Percentiles rank a stretch among this genome's conserved stretches.
These are phyloP conservation scores for Lysandra bellargus DNA, from an alignment of 2,888 invertebrate species.

Conservation along the genomic window DNA sequence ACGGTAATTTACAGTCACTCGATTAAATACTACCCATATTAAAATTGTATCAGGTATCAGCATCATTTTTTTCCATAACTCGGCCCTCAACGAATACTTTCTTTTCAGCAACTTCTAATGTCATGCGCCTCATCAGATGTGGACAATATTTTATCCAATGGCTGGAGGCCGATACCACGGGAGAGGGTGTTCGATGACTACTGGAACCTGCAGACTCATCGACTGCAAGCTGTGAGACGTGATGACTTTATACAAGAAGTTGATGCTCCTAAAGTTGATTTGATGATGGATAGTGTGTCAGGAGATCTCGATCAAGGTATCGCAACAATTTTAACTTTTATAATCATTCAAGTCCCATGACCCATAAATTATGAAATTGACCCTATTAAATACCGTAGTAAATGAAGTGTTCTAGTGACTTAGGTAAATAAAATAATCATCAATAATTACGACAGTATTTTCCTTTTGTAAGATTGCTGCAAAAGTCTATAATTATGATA, in stretches of 20 bases:
- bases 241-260: neutral
- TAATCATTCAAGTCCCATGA: no score
- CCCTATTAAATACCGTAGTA: no score
- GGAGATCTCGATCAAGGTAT: neutral
- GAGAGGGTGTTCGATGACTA: constrained; percentile 39
- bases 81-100: neutral
- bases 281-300: neutral
- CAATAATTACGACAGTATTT: no score
- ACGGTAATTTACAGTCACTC: no score
- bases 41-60: no score
- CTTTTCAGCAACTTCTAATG: neutral
- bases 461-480: neutral
- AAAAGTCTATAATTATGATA: neutral
- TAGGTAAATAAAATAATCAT: no score
- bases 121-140: neutral
- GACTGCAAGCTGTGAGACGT: neutral
- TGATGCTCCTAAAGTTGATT: neutral
- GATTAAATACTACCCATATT: no score
- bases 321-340: no score
- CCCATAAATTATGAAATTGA: no score
- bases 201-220: neutral
- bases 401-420: no score
- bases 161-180: constrained; percentile 45
- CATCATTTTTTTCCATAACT: neutral
- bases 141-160: constrained; percentile 37